phyloP scores from a whole-genome alignment of 2,888 invertebrate species.

The Synanthedon vespiformis region DNA sequence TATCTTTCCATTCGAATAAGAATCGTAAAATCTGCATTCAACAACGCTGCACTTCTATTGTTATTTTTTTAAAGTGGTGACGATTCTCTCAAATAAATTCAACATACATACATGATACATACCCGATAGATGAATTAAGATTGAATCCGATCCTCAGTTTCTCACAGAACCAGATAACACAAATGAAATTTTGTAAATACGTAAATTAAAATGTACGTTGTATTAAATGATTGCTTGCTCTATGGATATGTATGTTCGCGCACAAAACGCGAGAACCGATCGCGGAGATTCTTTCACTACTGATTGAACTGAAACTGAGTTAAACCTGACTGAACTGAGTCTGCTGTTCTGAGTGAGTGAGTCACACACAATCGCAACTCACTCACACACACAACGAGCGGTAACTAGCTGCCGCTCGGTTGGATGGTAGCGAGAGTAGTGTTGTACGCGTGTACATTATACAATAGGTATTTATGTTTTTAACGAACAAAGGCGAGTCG shows the following conservation, averaged over 20 bases:
- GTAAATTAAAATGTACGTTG: neutral
- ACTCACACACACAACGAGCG: neutral
- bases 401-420: neutral
- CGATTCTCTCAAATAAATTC: no score
- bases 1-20: neutral
- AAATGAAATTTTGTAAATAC: neutral
- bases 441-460: neutral
- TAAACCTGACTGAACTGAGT: no score
- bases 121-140: neutral
- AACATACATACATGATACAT: neutral
- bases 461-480: slow-evolving; percentile 1
- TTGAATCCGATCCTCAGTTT: neutral
- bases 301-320: neutral
- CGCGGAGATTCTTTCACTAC: neutral
- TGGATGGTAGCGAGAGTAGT: neutral
- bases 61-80: neutral
- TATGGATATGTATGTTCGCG: neutral
- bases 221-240: neutral
- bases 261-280: neutral
- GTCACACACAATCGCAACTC: neutral
- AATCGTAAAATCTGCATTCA: neutral
- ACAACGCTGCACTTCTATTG: neutral
- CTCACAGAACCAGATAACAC: neutral
- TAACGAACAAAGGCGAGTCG: slow-evolving; percentile 41
- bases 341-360: no score